Percentiles rank a stretch among this genome's conserved stretches.
Evolutionary conservation across 2,113 vertebrate genomes (phyloP).

Genomic region (Sorex araneus): DNA sequence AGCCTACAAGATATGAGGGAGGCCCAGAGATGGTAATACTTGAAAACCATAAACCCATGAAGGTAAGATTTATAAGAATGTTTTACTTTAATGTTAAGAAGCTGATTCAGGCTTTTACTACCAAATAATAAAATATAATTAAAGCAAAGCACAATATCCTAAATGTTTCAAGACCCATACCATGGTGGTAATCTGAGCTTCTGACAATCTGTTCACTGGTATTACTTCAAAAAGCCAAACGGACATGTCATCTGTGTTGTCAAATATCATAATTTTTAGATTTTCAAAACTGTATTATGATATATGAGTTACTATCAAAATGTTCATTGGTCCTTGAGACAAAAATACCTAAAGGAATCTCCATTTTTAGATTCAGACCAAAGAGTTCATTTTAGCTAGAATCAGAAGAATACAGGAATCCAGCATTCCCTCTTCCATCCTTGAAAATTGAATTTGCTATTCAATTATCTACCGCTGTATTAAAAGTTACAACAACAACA

Average conservation of each 20-base stretch:
- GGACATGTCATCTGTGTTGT: neutral
- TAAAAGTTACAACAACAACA: too few relatives aligned
- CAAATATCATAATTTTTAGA: neutral
- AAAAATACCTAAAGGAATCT: neutral
- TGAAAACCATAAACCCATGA: neutral
- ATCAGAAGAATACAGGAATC: neutral
- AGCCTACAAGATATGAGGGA: constrained; percentile 9
- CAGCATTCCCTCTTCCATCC: too few relatives aligned
- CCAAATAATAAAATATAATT: neutral
- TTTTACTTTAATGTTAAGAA: neutral
- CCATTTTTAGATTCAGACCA: constrained; percentile 1
- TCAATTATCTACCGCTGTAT: too few relatives aligned
- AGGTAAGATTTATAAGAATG: neutral
- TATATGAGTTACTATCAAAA: neutral
- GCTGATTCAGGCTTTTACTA: neutral
- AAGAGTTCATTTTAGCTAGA: neutral
- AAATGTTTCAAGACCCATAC: neutral
- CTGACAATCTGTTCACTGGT: neutral
- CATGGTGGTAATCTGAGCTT: neutral
- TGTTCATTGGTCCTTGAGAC: neutral
- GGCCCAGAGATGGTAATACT: too few relatives aligned
- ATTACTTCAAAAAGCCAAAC: neutral
- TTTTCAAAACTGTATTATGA: constrained; percentile 6
- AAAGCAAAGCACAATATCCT: neutral
- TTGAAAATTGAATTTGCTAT: too few relatives aligned